Conservation (phyloP, 1,140 invertebrate species). For the Saccostrea echinata region DNA sequence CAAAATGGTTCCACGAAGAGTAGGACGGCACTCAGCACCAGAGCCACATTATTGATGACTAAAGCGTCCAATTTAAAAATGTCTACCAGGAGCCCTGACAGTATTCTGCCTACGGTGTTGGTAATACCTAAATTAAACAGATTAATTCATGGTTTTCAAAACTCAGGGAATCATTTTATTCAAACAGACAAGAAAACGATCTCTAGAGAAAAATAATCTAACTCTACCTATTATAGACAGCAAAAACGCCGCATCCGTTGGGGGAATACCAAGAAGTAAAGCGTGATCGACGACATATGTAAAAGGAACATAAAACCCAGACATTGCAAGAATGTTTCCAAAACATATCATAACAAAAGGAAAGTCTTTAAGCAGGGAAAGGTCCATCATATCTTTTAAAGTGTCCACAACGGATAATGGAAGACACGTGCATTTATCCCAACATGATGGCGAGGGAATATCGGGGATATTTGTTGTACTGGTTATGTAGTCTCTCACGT, state of each 20-base stretch:
- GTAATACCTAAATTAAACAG: conserved; percentile 75
- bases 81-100: conserved; percentile 83
- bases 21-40: conserved; percentile 92
- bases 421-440: conserved; percentile 86
- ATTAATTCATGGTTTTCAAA: not conserved
- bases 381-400: conserved; percentile 92
- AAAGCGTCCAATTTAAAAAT: conserved; percentile 88
- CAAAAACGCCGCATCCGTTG: conserved; percentile 73
- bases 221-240: conserved; percentile 78
- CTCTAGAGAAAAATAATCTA: too few species aligned
- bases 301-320: conserved; percentile 97
- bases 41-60: conserved; percentile 96
- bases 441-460: conserved; percentile 77
- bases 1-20: conserved; percentile 94
- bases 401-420: conserved; percentile 85
- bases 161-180: not conserved
- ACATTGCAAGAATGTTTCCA: conserved; percentile 96
- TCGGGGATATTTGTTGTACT: conserved; percentile 77
- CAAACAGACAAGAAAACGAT: not conserved
- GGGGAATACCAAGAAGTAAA: conserved; percentile 85
- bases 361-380: conserved; percentile 87
- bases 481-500: conserved; percentile 83
- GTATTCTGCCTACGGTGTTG: conserved; percentile 82
- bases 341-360: conserved; percentile 86
- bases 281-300: conserved; percentile 94